Evolutionary conservation across 1,140 invertebrate species (phyloP).

Genomic region (Phortica variegata): DNA sequence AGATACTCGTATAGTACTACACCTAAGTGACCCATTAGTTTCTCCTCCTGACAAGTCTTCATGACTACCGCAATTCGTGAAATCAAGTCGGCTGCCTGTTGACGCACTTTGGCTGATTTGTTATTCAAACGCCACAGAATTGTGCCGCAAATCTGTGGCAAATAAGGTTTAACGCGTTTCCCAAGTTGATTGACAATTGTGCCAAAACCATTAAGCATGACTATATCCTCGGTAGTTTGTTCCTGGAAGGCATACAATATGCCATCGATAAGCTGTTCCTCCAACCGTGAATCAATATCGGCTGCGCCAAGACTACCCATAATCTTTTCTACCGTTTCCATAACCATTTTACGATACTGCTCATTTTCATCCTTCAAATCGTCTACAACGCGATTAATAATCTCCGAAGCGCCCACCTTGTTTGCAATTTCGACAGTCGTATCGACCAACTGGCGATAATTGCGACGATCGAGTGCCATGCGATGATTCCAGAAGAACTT

Average conservation of each 20-base stretch:
- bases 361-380: conserved; percentile 99
- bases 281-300: conserved; percentile 95
- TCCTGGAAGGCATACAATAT: conserved; percentile 99
- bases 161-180: conserved; percentile 95
- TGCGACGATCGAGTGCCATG: conserved; percentile 97
- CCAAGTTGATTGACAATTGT: conserved; percentile 98
- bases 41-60: conserved; percentile 99
- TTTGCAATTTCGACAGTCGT: conserved; percentile 99
- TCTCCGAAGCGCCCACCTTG: conserved; percentile 98
- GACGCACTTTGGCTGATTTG: conserved; percentile 98
- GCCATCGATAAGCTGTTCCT: conserved; percentile 99
- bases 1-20: conserved; percentile 99
- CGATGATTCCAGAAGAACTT: conserved; percentile 99
- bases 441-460: conserved; percentile 97
- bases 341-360: conserved; percentile 99
- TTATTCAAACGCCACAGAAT: conserved; percentile 99
- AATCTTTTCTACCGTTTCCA: conserved; percentile 99
- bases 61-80: conserved; percentile 98
- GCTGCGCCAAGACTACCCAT: conserved; percentile 96
- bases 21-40: conserved; percentile 98
- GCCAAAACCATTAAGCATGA: conserved; percentile 99
- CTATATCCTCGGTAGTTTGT: conserved; percentile 99
- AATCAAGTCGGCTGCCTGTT: conserved; percentile 99
- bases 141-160: conserved; percentile 99
- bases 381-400: conserved; percentile 97